Conservation (phyloP, 2,113 vertebrate species). For the Formicarius rufipectus region DNA sequence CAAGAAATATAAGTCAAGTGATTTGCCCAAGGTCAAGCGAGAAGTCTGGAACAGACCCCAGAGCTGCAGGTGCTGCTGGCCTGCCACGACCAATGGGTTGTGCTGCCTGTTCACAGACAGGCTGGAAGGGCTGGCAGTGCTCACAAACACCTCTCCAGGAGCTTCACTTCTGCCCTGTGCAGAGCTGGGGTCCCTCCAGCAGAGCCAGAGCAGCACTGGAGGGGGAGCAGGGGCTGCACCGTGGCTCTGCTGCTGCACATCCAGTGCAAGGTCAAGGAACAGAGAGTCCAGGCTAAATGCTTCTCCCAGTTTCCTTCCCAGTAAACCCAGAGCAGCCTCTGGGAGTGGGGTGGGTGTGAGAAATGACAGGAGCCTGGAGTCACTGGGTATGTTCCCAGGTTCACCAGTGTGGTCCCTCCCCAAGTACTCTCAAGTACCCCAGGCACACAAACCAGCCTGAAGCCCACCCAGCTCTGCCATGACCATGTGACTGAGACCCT, state of each 20-base stretch:
- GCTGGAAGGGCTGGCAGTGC: background rate
- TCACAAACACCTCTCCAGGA: accelerated
- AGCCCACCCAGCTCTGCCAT: background rate
- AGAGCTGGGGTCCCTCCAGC: background rate
- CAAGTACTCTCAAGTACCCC: background rate
- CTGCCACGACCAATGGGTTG: background rate
- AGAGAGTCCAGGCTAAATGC: background rate
- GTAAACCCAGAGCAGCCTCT: background rate
- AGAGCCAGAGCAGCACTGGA: background rate
- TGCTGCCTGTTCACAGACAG: background rate
- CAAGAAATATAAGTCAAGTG: background rate
- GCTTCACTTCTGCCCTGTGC: background rate
- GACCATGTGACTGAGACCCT: background rate
- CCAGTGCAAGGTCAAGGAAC: background rate
- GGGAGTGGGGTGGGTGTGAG: background rate
- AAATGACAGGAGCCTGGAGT: background rate
- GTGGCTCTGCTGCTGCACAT: background rate
- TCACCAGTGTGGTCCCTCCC: accelerated
- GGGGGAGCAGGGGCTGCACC: accelerated
- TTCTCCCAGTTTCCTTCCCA: background rate
- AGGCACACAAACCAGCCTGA: background rate
- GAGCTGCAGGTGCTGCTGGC: background rate
- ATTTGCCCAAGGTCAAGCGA: background rate
- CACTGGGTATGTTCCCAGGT: background rate
- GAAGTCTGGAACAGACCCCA: background rate